A percentile compares a stretch with the other conserved stretches of the same genome.
Conservation (phyloP, 2,113 vertebrate genomes). For the Indicator maculatus region DNA sequence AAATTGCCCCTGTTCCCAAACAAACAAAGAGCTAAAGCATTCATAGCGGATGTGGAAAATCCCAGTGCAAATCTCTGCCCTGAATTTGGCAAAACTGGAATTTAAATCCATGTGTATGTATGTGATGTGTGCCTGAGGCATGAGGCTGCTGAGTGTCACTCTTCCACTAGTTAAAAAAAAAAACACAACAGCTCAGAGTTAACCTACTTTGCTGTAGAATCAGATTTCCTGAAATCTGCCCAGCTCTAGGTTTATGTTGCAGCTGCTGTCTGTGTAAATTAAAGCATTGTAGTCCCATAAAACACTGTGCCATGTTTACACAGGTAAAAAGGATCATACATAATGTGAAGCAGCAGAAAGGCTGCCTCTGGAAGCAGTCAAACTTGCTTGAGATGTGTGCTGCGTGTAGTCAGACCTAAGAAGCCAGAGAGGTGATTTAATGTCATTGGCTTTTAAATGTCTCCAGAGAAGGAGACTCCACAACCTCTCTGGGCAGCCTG, state of each 20-base stretch:
- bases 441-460: neutral
- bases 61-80: neutral
- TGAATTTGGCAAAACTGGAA: neutral
- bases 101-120: neutral
- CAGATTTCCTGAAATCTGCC: neutral
- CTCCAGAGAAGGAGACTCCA: too few relatives aligned
- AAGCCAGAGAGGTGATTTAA: neutral
- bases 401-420: neutral
- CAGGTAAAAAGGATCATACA: neutral
- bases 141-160: neutral
- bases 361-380: neutral
- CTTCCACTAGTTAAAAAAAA: neutral
- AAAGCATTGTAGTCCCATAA: neutral
- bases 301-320: neutral
- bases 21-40: neutral
- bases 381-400: neutral
- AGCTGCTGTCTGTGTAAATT: neutral
- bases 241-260: neutral
- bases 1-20: neutral
- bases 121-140: neutral
- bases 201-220: conserved; percentile 32
- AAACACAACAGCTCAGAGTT: neutral
- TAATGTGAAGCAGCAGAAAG: neutral
- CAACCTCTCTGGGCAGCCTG: too few relatives aligned
- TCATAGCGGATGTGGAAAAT: neutral